Conservation (phyloP, 2,888 invertebrate species). For the Dendrolimus pini region DNA sequence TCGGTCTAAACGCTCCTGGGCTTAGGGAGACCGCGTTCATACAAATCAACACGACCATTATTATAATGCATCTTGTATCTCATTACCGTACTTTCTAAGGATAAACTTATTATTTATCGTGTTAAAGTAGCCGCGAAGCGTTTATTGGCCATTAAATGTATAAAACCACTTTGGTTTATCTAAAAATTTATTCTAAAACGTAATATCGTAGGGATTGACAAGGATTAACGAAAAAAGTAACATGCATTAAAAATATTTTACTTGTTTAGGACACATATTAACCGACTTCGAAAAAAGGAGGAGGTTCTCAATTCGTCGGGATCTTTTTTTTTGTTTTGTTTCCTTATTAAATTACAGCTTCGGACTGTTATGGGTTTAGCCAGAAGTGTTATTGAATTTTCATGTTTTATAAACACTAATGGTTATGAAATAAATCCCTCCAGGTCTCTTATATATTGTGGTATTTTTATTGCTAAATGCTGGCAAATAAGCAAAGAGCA, state of each 20-base stretch:
- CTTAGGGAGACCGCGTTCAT: conserved; percentile 35
- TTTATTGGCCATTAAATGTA: not conserved
- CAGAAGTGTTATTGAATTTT: too few species aligned
- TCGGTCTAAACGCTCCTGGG: conserved; percentile 37
- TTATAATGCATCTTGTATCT: conserved; percentile 43
- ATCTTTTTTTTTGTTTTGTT: too few species aligned
- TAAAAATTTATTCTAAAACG: not conserved
- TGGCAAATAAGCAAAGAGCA: too few species aligned
- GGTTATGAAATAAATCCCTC: too few species aligned
- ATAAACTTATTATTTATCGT: conserved; percentile 60
- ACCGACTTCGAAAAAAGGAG: too few species aligned
- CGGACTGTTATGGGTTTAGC: too few species aligned
- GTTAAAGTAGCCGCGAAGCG: not conserved
- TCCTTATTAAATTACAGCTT: too few species aligned
- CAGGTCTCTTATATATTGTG: too few species aligned
- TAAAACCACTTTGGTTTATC: not conserved
- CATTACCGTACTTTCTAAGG: conserved; percentile 48
- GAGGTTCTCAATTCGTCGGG: too few species aligned
- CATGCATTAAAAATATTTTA: not conserved
- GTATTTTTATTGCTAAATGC: too few species aligned
- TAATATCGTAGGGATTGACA: not conserved
- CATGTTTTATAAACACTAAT: too few species aligned
- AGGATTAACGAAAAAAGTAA: not conserved
- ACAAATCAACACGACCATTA: conserved; percentile 55
- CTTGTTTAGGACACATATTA: not conserved